Conservation (phyloP, 2,797 vertebrate genomes). For the Hoplostethus mediterraneus region DNA sequence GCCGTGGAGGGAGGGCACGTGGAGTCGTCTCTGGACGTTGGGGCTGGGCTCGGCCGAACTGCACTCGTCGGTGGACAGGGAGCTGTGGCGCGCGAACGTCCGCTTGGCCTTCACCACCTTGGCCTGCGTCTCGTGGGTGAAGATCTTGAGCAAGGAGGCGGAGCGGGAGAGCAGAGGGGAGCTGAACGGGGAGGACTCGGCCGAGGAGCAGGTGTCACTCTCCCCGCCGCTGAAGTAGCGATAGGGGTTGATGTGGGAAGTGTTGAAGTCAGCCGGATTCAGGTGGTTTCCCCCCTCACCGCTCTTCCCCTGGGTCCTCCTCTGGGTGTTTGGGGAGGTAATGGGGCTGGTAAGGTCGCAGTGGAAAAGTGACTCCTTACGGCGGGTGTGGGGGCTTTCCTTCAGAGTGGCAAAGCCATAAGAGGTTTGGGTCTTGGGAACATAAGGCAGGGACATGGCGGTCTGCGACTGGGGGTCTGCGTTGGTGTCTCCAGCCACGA, state of each 20-base stretch:
- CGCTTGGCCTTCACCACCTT: conserved; percentile 95
- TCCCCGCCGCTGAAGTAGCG: conserved; percentile 96
- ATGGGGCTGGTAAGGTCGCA: conserved; percentile 91
- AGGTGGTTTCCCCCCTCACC: conserved; percentile 83
- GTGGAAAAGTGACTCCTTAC: conserved; percentile 96
- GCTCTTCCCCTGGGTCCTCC: conserved; percentile 72
- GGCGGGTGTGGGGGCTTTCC: conserved; percentile 96
- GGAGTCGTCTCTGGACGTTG: conserved; percentile 86
- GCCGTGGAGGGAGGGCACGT: conserved; percentile 87
- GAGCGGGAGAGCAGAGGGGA: conserved; percentile 95
- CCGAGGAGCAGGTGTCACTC: conserved; percentile 96
- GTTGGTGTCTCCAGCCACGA: conserved; percentile 87
- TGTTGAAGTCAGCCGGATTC: conserved; percentile 85
- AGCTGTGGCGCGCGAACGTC: conserved; percentile 92
- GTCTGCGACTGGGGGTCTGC: conserved; percentile 93
- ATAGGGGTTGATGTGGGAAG: conserved; percentile 91
- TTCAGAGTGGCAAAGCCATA: conserved; percentile 94
- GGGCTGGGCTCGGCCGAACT: conserved; percentile 95
- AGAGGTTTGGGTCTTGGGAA: conserved; percentile 96
- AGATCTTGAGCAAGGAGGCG: conserved; percentile 94
- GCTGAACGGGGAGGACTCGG: conserved; percentile 95
- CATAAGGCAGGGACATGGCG: conserved; percentile 93
- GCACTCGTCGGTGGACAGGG: conserved; percentile 94
- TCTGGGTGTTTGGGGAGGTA: conserved; percentile 89
- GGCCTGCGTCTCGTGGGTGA: conserved; percentile 95